These are phyloP conservation scores for Rotaria macrura DNA, from an alignment of 2,888 invertebrate genomes.

Conservation along the genomic window DNA sequence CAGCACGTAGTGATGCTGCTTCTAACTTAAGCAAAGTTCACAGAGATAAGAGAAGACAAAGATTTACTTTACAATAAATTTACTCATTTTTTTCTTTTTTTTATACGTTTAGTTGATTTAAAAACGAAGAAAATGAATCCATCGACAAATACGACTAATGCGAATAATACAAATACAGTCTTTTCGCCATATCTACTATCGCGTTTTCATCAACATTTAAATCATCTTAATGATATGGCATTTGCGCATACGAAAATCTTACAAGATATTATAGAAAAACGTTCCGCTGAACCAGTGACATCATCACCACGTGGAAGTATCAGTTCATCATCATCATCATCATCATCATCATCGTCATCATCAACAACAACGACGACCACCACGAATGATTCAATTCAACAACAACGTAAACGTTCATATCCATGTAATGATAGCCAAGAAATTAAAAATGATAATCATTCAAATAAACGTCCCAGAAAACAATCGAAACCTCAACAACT, in stretches of 20 bases:
- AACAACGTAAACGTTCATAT: conserved; percentile 6
- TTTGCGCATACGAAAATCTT: conserved; percentile 9
- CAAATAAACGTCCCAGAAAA: background rate
- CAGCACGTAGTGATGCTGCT: background rate
- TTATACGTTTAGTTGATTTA: background rate
- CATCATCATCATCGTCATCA: background rate
- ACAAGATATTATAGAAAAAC: conserved; percentile 22
- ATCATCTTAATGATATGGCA: conserved; percentile 15
- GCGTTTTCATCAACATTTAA: conserved; percentile 4
- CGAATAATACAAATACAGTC: background rate
- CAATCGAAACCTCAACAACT: conserved; percentile 11
- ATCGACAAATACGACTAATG: background rate
- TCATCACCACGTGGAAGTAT: background rate
- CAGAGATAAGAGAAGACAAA: background rate
- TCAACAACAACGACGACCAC: background rate
- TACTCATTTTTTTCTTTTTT: background rate
- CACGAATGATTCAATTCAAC: background rate
- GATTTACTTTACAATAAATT: background rate
- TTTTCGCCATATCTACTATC: background rate
- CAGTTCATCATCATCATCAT: background rate
- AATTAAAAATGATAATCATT: background rate
- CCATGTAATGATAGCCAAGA: background rate
- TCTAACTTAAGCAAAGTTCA: conserved; percentile 19
- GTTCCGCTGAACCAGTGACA: background rate
- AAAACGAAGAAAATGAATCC: background rate